Evolutionary conservation across 2,888 invertebrate genomes (phyloP), one percentile per base, ranked within the genome.

Genomic region (Agrenia bidenticulata): DNA sequence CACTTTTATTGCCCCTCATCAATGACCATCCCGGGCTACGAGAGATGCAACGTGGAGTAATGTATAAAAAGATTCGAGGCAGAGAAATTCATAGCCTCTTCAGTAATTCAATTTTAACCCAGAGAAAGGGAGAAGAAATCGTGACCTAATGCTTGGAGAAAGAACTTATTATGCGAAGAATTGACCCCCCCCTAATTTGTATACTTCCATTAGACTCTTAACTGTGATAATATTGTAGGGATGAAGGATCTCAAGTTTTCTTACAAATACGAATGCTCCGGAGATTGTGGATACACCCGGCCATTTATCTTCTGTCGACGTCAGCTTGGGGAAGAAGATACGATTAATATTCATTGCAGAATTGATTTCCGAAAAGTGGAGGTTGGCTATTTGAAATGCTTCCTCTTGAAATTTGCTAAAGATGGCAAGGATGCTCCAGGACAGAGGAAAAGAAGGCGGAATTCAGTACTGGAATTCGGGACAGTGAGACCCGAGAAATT

Each of bases 281-380:
- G 70, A 15, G 70, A 70, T 41, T 55, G 59, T 51, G 61, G 51
- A 13, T 70, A 45, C 17, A 63, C 37, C 27, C 55, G 60, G 23
- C 42, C 56, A 2, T 26, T 67, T 17, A 55, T 62, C 4, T 37
- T 70, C 11, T 24, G 55, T 5, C 32, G 49, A 27, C 42, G 39
- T n/a, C 56, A 55, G 2, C 7, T 67, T 37, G 67, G 63, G 15
- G 50, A 24, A 11, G 37, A 21, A 5, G 67, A 67, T 21, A 56
- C 45, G 2, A 39, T 70, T 4, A 61, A 64, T 0, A 51, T 67
- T 21, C 61, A 66, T 23, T 70, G 67, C 37, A 26, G 56, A 19
- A 45, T 67, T 5, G 67, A 64, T 37, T 70, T 70, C 49, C 55
- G 54, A 17, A 60, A 26, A 32, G 57, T 61, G 13, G 42, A 37